A percentile compares a stretch with the other conserved stretches of the same genome.
These are phyloP conservation scores for Eilema caniola DNA, from an alignment of 2,888 invertebrate genomes.

Conservation along the genomic window DNA sequence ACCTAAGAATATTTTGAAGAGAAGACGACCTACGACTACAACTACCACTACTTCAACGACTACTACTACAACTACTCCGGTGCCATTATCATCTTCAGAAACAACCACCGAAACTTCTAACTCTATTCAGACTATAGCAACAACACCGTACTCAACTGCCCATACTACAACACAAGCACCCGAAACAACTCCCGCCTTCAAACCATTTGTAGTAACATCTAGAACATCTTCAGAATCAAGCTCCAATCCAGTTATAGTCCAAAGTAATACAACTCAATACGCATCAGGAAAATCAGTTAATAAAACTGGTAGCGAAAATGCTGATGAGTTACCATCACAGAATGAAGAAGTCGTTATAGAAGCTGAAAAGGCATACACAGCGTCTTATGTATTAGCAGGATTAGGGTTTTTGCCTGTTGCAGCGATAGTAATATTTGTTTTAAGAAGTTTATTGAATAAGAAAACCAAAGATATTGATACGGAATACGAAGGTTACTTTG, in stretches of 20 bases:
- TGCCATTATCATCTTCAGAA: slow-evolving; percentile 30
- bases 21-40: slow-evolving; percentile 82
- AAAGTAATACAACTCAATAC: slow-evolving; percentile 55
- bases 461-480: slow-evolving; percentile 86
- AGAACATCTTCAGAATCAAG: slow-evolving; percentile 79
- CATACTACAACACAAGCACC: slow-evolving; percentile 47
- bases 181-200: slow-evolving; percentile 60
- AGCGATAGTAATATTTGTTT: slow-evolving; percentile 86
- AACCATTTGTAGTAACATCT: slow-evolving; percentile 76
- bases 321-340: slow-evolving; percentile 59
- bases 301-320: slow-evolving; percentile 52
- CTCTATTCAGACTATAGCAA: slow-evolving; percentile 44
- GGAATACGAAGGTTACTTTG: slow-evolving; percentile 88
- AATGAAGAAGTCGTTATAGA: slow-evolving; percentile 87
- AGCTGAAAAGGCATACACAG: slow-evolving; percentile 87
- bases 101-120: slow-evolving; percentile 25
- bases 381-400: slow-evolving; percentile 88
- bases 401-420: slow-evolving; percentile 87
- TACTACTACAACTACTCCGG: slow-evolving; percentile 53
- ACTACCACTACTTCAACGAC: slow-evolving; percentile 57
- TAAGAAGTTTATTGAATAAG: slow-evolving; percentile 85
- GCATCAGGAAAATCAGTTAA: slow-evolving; percentile 58
- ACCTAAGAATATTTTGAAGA: slow-evolving; percentile 68
- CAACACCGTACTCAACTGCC: slow-evolving; percentile 45
- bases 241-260: slow-evolving; percentile 62